A percentile compares a stretch with the other conserved stretches of the same genome.
Conservation (phyloP, 2,888 invertebrate genomes). For the Scaptomyza polygonia region DNA sequence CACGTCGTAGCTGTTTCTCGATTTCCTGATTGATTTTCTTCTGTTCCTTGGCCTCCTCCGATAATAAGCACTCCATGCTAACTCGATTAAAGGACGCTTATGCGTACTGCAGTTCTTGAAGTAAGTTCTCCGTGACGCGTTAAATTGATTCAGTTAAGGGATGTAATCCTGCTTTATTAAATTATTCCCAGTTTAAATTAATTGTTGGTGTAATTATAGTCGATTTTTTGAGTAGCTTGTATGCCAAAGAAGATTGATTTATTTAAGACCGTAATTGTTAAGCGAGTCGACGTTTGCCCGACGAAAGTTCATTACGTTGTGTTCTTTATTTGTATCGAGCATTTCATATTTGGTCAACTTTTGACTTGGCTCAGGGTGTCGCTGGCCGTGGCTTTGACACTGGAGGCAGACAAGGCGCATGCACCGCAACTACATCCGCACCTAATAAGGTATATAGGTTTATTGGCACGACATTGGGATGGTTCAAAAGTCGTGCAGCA, state of each 20-base stretch:
- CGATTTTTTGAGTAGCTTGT: background rate
- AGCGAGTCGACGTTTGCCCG: slow-evolving; percentile 50
- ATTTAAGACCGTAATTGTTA: background rate
- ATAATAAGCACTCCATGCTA: slow-evolving; percentile 99
- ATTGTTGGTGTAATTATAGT: background rate
- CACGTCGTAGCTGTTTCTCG: slow-evolving; percentile 99
- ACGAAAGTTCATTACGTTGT: slow-evolving; percentile 55
- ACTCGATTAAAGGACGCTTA: slow-evolving; percentile 76
- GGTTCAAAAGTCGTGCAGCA: slow-evolving; percentile 43
- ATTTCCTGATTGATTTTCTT: slow-evolving; percentile 99
- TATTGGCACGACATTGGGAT: slow-evolving; percentile 41
- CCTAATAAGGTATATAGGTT: slow-evolving; percentile 11
- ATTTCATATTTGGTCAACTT: slow-evolving; percentile 45
- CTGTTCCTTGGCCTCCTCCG: slow-evolving; percentile 99
- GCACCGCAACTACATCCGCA: slow-evolving; percentile 21
- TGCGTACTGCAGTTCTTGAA: slow-evolving; percentile 38
- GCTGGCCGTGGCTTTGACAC: slow-evolving; percentile 55
- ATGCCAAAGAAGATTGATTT: slow-evolving; percentile 3
- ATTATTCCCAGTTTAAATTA: background rate
- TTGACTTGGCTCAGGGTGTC: slow-evolving; percentile 9
- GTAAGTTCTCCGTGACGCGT: slow-evolving; percentile 32
- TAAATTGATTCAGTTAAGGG: slow-evolving; percentile 7
- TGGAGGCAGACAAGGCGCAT: slow-evolving; percentile 46
- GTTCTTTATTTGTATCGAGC: slow-evolving; percentile 37
- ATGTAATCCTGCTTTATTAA: background rate